Conservation (phyloP, 2,797 vertebrate genomes). For the Phoebastria nigripes region DNA sequence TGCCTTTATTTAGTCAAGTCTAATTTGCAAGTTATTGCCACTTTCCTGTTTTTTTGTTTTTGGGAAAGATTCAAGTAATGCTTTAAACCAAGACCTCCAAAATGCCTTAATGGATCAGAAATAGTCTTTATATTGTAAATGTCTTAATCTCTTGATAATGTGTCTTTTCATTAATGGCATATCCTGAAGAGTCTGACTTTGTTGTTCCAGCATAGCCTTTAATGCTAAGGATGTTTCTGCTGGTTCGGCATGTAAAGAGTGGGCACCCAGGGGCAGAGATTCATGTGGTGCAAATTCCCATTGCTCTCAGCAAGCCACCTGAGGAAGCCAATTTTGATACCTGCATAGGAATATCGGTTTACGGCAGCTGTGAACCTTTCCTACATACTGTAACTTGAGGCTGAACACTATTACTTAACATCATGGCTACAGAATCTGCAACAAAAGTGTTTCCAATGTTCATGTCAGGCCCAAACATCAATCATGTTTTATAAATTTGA, state of each 20-base stretch:
- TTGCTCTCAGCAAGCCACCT: neutral
- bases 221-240: neutral
- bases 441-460: neutral
- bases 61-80: neutral
- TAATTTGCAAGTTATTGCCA: neutral
- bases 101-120: neutral
- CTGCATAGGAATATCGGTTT: neutral
- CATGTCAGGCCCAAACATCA: neutral
- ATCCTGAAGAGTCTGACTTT: neutral
- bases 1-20: neutral
- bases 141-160: neutral
- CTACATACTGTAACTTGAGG: accelerated
- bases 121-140: neutral
- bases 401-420: neutral
- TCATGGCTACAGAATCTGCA: neutral
- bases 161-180: neutral
- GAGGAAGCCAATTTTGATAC: neutral
- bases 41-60: neutral
- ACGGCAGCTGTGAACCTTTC: neutral
- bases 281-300: neutral
- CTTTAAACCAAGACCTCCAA: neutral
- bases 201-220: neutral
- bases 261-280: neutral
- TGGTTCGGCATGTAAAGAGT: neutral
- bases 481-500: neutral